Evolutionary conservation across 2,888 invertebrate genomes (phyloP).

Genomic region (Synergus umbraculus): DNA sequence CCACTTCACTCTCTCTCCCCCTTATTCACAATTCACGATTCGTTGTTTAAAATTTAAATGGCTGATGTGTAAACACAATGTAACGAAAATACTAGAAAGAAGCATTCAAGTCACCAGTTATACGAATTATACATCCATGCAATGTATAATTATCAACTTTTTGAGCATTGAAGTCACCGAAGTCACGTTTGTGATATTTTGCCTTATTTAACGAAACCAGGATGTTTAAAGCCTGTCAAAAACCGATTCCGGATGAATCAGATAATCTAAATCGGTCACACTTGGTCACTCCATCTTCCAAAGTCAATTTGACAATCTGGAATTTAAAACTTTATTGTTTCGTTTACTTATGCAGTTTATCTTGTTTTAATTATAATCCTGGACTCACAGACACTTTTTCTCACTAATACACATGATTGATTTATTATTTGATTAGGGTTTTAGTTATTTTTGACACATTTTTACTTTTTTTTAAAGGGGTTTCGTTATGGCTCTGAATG

Average conservation of each 20-base stretch:
- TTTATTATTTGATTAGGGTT: background rate
- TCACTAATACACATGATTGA: background rate
- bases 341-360: background rate
- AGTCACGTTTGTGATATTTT: background rate
- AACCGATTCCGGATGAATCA: slow-evolving; percentile 1
- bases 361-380: background rate
- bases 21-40: slow-evolving; percentile 11
- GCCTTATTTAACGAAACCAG: background rate
- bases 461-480: background rate
- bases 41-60: background rate
- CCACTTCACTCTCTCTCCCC: background rate
- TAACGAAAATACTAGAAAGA: background rate
- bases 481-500: background rate
- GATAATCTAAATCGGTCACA: background rate
- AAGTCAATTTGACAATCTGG: background rate
- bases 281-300: background rate
- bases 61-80: background rate
- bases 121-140: too few relatives aligned
- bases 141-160: background rate
- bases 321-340: background rate
- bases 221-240: background rate
- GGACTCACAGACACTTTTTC: background rate
- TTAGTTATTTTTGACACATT: background rate
- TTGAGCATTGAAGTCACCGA: slow-evolving; percentile 31
- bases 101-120: slow-evolving; percentile 32